Percentiles rank a stretch among this genome's conserved stretches.
These are phyloP conservation scores for Chaunax sp. DNA, from an alignment of 2,797 vertebrate genomes.

Conservation along the genomic window DNA sequence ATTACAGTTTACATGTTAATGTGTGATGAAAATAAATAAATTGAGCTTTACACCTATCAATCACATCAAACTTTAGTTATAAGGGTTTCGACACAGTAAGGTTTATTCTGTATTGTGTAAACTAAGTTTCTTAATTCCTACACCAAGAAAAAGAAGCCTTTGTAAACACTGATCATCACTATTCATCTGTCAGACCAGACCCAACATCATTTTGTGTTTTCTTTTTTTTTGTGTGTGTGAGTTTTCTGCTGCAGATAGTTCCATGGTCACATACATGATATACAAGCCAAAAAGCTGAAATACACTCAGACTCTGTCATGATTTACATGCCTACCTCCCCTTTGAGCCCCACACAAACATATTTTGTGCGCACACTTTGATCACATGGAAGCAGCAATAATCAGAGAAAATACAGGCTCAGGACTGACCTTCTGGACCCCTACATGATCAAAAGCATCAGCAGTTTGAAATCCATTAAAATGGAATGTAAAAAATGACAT, in stretches of 20 bases:
- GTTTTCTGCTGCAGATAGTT: neutral
- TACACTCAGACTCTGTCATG: slow-evolving; percentile 15
- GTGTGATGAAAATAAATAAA: neutral
- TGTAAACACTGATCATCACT: slow-evolving; percentile 21
- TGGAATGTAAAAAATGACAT: slow-evolving; percentile 44
- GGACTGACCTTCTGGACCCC: slow-evolving; percentile 25
- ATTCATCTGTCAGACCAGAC: neutral
- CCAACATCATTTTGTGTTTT: neutral
- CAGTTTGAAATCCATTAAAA: slow-evolving; percentile 34
- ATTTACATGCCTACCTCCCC: slow-evolving; percentile 43
- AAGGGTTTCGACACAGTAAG: neutral
- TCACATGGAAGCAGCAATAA: slow-evolving; percentile 30
- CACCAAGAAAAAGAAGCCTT: neutral
- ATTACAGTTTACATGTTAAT: neutral
- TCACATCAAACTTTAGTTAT: slow-evolving; percentile 14
- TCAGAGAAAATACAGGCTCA: slow-evolving; percentile 27
- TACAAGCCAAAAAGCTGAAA: slow-evolving; percentile 11
- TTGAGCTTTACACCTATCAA: neutral
- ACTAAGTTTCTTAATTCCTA: slow-evolving; percentile 6
- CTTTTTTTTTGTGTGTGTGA: too few relatives aligned
- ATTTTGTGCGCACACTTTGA: slow-evolving; percentile 50
- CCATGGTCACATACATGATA: slow-evolving; percentile 1
- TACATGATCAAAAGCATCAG: slow-evolving; percentile 33
- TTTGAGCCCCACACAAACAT: slow-evolving; percentile 26
- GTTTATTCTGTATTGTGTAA: slow-evolving; percentile 23